Conservation (phyloP, 2,888 invertebrate genomes). For the Yponomeuta evonymella region DNA sequence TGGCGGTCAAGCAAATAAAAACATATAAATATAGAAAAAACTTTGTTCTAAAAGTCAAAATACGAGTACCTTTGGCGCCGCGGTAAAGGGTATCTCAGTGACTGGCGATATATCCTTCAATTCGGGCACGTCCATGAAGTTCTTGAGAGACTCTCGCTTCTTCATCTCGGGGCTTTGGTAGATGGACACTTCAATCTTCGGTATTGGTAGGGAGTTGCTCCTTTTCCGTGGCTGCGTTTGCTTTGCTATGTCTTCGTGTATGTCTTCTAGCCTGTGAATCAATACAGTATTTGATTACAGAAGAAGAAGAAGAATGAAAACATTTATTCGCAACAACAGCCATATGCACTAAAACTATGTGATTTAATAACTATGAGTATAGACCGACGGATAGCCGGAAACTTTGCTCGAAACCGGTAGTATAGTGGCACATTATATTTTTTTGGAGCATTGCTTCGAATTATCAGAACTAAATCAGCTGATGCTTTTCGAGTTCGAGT, state of each 20-base stretch:
- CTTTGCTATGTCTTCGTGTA: constrained; percentile 87
- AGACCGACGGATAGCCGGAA: too few relatives aligned
- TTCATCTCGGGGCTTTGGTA: constrained; percentile 86
- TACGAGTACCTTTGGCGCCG: constrained; percentile 35
- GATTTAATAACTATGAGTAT: too few relatives aligned
- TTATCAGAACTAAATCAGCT: too few relatives aligned
- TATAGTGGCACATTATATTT: too few relatives aligned
- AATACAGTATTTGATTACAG: neutral
- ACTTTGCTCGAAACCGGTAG: too few relatives aligned
- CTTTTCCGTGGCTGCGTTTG: constrained; percentile 88
- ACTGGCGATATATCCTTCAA: constrained; percentile 79
- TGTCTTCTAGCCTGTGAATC: constrained; percentile 83
- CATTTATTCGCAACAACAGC: too few relatives aligned
- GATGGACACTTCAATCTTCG: constrained; percentile 92
- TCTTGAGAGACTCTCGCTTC: constrained; percentile 80
- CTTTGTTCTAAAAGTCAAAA: neutral
- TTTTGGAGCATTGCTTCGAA: too few relatives aligned
- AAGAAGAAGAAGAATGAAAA: too few relatives aligned
- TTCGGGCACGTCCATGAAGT: constrained; percentile 87
- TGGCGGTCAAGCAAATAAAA: too few relatives aligned
- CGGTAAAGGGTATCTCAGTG: constrained; percentile 68
- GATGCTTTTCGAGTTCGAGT: too few relatives aligned
- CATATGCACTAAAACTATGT: too few relatives aligned
- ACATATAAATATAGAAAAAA: neutral
- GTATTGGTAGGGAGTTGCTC: constrained; percentile 95